phyloP scores from a whole-genome alignment of 2,888 invertebrate genomes.

The Cacoxenus indagator region DNA sequence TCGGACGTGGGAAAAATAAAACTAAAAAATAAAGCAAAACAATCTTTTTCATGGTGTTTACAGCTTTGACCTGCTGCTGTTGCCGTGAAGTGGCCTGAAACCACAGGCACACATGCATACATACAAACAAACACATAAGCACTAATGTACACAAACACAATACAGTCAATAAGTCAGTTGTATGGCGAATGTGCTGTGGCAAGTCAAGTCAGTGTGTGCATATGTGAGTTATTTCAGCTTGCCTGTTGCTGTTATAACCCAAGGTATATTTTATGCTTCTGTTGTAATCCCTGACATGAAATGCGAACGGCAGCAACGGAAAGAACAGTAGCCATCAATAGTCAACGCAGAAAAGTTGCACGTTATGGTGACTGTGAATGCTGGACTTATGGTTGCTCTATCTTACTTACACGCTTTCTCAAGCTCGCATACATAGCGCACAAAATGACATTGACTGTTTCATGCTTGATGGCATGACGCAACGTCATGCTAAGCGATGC shows the following conservation, averaged over 20 bases:
- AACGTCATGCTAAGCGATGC: too few relatives aligned
- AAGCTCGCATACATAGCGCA: not conserved
- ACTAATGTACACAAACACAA: conserved; percentile 24
- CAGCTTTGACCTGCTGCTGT: conserved; percentile 29
- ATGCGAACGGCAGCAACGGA: not conserved
- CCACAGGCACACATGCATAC: conserved; percentile 38
- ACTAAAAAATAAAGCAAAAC: not conserved
- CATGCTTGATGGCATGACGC: not conserved
- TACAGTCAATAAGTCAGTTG: conserved; percentile 12
- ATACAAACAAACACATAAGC: conserved; percentile 31
- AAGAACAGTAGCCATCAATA: not conserved
- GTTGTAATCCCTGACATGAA: not conserved
- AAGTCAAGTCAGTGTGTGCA: not conserved
- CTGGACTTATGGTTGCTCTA: too few relatives aligned
- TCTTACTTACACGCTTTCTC: not conserved
- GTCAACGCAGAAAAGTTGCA: not conserved
- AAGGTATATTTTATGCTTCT: conserved; percentile 4
- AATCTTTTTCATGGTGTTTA: not conserved
- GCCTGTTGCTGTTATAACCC: not conserved
- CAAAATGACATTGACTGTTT: not conserved
- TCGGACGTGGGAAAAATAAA: not conserved
- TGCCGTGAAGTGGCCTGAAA: not conserved
- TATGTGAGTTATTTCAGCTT: not conserved
- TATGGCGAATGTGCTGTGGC: not conserved
- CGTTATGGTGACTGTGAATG: too few relatives aligned